Percentiles rank a stretch among this genome's conserved stretches.
phyloP scores from a whole-genome alignment of 2,113 vertebrate species.

The Mirza zaza region DNA sequence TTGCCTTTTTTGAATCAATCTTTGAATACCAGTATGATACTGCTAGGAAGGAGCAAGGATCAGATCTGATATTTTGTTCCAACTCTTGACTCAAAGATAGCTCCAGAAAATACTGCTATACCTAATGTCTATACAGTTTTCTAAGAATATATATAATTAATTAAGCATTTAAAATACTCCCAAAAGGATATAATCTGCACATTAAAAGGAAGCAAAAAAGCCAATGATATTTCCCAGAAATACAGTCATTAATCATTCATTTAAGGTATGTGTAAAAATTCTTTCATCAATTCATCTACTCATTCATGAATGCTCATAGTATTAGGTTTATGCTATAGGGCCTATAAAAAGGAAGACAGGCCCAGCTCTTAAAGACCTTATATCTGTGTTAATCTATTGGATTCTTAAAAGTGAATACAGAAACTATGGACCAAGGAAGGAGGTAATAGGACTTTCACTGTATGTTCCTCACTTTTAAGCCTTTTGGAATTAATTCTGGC shows the following conservation, averaged over 20 bases:
- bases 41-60: neutral
- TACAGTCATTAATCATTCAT: neutral
- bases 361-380: neutral
- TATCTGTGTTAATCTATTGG: neutral
- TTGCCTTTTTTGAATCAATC: constrained; percentile 39
- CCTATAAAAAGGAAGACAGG: neutral
- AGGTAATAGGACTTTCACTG: neutral
- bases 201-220: neutral
- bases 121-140: neutral
- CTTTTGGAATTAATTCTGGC: neutral
- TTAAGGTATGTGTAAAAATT: neutral
- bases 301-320: neutral
- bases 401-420: constrained; percentile 1
- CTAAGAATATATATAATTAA: neutral
- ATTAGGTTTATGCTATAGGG: neutral
- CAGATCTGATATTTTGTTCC: constrained; percentile 24
- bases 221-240: neutral
- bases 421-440: neutral
- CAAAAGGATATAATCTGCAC: neutral
- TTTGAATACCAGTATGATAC: constrained; percentile 5
- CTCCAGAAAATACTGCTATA: constrained; percentile 18
- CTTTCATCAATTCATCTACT: neutral
- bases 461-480: neutral
- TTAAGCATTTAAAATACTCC: neutral
- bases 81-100: neutral